Evolutionary conservation across 2,888 invertebrate genomes (phyloP).

Genomic region (Pocota personata): DNA sequence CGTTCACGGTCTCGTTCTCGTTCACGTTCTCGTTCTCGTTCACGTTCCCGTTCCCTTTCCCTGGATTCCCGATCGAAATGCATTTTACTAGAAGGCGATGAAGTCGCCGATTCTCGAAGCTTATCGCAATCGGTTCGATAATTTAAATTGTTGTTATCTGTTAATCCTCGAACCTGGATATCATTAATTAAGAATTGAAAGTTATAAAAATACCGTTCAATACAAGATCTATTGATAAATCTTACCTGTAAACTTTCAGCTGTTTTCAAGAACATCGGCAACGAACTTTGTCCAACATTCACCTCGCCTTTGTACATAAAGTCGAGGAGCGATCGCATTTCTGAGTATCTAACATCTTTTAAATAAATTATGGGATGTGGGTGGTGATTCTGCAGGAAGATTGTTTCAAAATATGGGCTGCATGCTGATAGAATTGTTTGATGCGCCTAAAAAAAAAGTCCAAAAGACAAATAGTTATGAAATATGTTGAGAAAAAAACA

Average conservation of each 20-base stretch:
- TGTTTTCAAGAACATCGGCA: conserved; percentile 95
- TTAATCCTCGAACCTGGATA: conserved; percentile 88
- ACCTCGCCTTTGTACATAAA: conserved; percentile 97
- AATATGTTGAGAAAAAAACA: background rate
- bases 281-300: conserved; percentile 95
- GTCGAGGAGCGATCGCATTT: conserved; percentile 94
- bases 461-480: conserved; percentile 10
- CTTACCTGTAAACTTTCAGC: conserved; percentile 93
- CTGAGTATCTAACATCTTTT: conserved; percentile 94
- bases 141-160: conserved; percentile 89
- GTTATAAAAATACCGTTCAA: background rate
- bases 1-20: conserved; percentile 78
- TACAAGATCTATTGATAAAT: background rate
- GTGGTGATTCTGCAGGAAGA: conserved; percentile 94
- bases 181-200: conserved; percentile 9
- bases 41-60: conserved; percentile 76
- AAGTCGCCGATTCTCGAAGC: conserved; percentile 82
- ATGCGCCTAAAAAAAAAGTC: conserved; percentile 88
- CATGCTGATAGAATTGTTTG: conserved; percentile 96
- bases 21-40: conserved; percentile 79
- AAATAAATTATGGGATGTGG: conserved; percentile 96
- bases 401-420: conserved; percentile 96
- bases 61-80: conserved; percentile 75
- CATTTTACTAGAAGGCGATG: conserved; percentile 80
- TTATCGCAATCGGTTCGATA: conserved; percentile 82